Percentiles rank a stretch among this genome's conserved stretches.
These are phyloP conservation scores for Pristis pectinata DNA, from an alignment of 2,797 vertebrate genomes.

Conservation along the genomic window DNA sequence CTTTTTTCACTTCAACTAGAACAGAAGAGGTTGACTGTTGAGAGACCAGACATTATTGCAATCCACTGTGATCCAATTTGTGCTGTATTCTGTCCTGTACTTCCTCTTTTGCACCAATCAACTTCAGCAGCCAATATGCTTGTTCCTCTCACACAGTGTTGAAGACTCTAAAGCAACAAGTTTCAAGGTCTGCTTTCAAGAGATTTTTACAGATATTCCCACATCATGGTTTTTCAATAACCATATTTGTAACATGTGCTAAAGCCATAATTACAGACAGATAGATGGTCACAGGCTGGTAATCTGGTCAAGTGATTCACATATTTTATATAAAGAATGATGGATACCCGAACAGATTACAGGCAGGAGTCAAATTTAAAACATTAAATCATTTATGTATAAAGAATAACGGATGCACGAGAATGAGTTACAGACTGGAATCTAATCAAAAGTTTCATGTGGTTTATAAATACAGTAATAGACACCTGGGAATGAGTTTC, in stretches of 20 bases:
- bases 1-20: background rate
- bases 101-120: background rate
- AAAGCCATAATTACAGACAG: background rate
- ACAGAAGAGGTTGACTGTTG: background rate
- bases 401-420: background rate
- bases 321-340: constrained; percentile 6
- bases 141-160: background rate
- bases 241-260: background rate
- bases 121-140: background rate
- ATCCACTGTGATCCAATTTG: background rate
- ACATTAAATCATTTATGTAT: background rate
- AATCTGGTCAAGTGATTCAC: constrained; percentile 12
- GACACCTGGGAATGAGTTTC: background rate
- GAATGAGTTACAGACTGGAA: background rate
- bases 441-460: background rate
- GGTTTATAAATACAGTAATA: background rate
- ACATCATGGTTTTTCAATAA: background rate
- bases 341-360: background rate
- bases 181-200: background rate
- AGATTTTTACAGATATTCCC: background rate
- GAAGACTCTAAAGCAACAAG: background rate
- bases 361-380: background rate
- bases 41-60: background rate
- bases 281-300: background rate
- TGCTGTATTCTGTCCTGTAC: background rate